Percentiles rank a stretch among this genome's conserved stretches.
phyloP scores from a whole-genome alignment of 2,888 invertebrate species.

The Zygogramma bicolorata region DNA sequence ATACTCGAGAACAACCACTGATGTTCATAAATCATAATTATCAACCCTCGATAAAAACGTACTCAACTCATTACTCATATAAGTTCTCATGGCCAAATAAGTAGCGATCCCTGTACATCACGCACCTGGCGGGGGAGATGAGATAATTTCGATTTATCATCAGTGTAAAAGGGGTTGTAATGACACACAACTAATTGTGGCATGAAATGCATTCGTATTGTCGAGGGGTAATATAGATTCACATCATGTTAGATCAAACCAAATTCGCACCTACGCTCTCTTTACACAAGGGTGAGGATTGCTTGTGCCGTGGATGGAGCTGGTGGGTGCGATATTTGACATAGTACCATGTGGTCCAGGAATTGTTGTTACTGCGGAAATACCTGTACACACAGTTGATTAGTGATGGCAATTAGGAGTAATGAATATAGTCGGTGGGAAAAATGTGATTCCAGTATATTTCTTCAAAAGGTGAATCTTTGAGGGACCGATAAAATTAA shows the following conservation, averaged over 20 bases:
- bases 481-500: too few relatives aligned
- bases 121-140: neutral
- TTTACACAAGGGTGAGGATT: neutral
- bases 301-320: neutral
- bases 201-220: neutral
- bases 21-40: neutral
- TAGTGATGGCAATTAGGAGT: neutral
- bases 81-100: neutral
- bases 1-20: neutral
- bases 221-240: neutral
- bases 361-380: neutral
- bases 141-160: slow-evolving; percentile 11
- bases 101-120: slow-evolving; percentile 3
- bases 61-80: slow-evolving; percentile 1
- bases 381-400: slow-evolving; percentile 2
- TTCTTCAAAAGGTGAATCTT: too few relatives aligned
- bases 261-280: neutral
- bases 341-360: slow-evolving; percentile 9
- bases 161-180: slow-evolving; percentile 8
- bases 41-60: neutral
- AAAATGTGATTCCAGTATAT: too few relatives aligned
- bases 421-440: neutral
- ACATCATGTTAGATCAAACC: neutral
- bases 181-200: slow-evolving; percentile 5
- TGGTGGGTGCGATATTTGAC: slow-evolving; percentile 4